Evolutionary conservation across 2,113 vertebrate genomes (phyloP).

Genomic region (Cnemophilus loriae): DNA sequence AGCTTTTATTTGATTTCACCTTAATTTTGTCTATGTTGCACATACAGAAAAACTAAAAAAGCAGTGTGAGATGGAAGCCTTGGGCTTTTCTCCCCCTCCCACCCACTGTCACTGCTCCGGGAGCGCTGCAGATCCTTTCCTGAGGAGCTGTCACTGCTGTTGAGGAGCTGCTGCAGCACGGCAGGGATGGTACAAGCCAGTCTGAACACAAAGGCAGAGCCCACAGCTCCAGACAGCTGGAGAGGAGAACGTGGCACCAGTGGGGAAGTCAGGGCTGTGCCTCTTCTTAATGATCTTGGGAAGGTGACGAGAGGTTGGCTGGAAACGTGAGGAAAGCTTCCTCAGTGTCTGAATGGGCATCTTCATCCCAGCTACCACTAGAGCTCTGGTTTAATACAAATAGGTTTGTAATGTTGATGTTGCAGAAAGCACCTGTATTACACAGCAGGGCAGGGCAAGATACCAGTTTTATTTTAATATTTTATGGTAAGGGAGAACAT

Average conservation of each 20-base stretch:
- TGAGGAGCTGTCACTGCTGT: neutral
- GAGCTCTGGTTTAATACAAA: neutral
- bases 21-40: neutral
- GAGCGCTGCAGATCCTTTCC: neutral
- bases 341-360: neutral
- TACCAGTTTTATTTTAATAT: constrained; percentile 81
- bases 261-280: neutral
- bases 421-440: constrained; percentile 40
- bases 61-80: neutral
- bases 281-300: neutral
- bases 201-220: neutral
- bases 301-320: neutral
- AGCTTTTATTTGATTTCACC: neutral
- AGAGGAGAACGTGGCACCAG: neutral
- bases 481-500: constrained; percentile 91
- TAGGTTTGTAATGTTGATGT: neutral
- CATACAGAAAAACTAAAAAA: neutral
- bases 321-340: neutral
- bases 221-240: neutral
- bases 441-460: neutral
- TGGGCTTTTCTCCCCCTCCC: neutral
- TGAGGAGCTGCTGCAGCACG: neutral
- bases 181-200: neutral
- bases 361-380: neutral
- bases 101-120: neutral